Base-by-base conservation (phyloP, 2,888 invertebrate genomes). In the Villa cingulata region DNA sequence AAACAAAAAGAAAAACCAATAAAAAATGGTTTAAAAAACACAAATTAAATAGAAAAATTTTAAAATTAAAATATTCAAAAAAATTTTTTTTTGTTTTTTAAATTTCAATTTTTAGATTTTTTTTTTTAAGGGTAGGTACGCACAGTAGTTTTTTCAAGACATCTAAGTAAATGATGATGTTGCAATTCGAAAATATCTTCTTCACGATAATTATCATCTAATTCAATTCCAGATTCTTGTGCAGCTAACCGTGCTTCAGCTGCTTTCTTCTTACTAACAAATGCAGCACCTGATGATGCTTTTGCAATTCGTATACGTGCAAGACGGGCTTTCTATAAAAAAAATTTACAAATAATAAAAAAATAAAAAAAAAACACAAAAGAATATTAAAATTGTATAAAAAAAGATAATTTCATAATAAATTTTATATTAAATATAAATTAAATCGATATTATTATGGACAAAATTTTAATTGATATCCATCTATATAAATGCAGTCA, bases 121-220 rank as follows among this genome's bases (percentile, higher is more conserved):
- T n/a, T n/a, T n/a, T n/a, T n/a, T n/a, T n/a, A n/a, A n/a, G n/a
- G n/a, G n/a, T n/a, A n/a, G n/a, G n/a, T n/a, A 72, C 79, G 74
- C 69, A 87, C 94, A 74, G 98, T 98, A 50, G 98, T 96, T 70
- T 94, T 91, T 71, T 98, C 98, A 61, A 98, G 77, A 71, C 98
- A 98, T 58, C 94, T 81, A 51, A 98, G 77, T 51, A 98, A 76
- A 72, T 98, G 98, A 70, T 98, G 98, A 72, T 98, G 97, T 72
- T 98, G 97, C 71, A 97, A 75, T 69, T 97, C 96, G 73, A 98
- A 97, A 64, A 97, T 94, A 70, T 97, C 96, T 65, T 95, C 94
- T 63, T 94, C 91, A 54, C 87, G 77, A 64, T 80, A 81, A 56
- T 81, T 84, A 55, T 95, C 95, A 60, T 92, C 92, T 58, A 89